Percentiles rank a stretch among this genome's conserved stretches.
phyloP scores from a whole-genome alignment of 2,888 invertebrate species.

The Andrena minutula region DNA sequence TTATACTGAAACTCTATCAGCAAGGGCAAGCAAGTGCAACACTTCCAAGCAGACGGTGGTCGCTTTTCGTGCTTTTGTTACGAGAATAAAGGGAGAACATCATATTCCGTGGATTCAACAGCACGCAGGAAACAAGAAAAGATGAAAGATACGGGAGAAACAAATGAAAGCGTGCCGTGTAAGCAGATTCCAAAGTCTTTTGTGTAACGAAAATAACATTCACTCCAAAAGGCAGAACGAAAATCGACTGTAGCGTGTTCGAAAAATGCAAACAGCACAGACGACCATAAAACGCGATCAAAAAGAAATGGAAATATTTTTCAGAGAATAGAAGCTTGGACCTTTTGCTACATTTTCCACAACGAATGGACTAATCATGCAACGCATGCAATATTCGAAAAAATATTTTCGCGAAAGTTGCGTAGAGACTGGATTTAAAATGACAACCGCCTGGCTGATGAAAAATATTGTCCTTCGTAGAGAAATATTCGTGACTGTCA shows the following conservation, averaged over 20 bases:
- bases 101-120: not conserved
- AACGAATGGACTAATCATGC: not conserved
- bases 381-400: not conserved
- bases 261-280: not conserved
- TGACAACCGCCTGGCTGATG: not conserved
- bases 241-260: not conserved
- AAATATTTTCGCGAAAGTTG: not conserved
- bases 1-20: not conserved
- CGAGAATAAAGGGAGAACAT: not conserved
- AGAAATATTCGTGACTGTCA: conserved; percentile 31
- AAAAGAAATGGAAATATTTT: not conserved
- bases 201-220: not conserved
- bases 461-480: conserved; percentile 22
- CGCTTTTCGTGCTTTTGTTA: not conserved
- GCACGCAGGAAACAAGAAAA: not conserved
- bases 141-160: not conserved
- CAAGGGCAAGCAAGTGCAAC: not conserved
- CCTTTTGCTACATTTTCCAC: not conserved
- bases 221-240: not conserved
- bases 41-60: not conserved
- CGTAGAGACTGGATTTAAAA: not conserved
- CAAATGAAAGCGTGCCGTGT: not conserved
- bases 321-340: not conserved
- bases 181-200: not conserved
- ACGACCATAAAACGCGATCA: not conserved